These are phyloP conservation scores for Pyrocephalus nanus DNA, from an alignment of 2,797 vertebrate species.

Conservation along the genomic window DNA sequence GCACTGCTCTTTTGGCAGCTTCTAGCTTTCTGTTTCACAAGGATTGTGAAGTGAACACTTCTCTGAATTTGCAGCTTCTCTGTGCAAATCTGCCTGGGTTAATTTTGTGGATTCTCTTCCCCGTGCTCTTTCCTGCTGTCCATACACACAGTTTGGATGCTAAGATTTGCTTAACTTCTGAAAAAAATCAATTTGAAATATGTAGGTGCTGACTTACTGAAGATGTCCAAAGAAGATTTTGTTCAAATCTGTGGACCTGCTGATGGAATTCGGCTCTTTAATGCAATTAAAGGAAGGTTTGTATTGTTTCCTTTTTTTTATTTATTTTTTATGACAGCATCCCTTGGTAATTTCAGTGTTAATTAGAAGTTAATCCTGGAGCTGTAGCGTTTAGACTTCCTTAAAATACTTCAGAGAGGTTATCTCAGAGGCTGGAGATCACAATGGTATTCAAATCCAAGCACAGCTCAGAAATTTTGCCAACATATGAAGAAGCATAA, in stretches of 20 bases:
- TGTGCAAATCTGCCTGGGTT: background rate
- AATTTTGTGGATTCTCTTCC: constrained; percentile 9
- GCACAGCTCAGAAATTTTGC: background rate
- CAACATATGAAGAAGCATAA: background rate
- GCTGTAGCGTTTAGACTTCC: background rate
- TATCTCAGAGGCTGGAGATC: background rate
- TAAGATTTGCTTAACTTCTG: background rate
- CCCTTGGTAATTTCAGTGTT: background rate
- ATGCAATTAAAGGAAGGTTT: constrained; percentile 93
- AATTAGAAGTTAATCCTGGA: background rate
- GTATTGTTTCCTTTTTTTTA: constrained; percentile 49
- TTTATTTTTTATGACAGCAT: background rate
- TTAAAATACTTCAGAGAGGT: background rate
- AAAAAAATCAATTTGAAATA: constrained; percentile 27
- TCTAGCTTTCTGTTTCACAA: background rate
- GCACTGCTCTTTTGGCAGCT: background rate
- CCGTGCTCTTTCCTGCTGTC: background rate
- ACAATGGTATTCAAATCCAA: background rate
- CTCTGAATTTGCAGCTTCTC: background rate
- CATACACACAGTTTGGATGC: background rate
- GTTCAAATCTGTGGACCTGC: constrained; percentile 94
- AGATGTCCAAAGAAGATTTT: constrained; percentile 93
- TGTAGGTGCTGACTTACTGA: constrained; percentile 91
- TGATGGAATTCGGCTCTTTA: constrained; percentile 94
- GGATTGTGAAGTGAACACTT: background rate